Evolutionary conservation across 1,140 invertebrate genomes (phyloP).

Genomic region (Sogatella furcifera): DNA sequence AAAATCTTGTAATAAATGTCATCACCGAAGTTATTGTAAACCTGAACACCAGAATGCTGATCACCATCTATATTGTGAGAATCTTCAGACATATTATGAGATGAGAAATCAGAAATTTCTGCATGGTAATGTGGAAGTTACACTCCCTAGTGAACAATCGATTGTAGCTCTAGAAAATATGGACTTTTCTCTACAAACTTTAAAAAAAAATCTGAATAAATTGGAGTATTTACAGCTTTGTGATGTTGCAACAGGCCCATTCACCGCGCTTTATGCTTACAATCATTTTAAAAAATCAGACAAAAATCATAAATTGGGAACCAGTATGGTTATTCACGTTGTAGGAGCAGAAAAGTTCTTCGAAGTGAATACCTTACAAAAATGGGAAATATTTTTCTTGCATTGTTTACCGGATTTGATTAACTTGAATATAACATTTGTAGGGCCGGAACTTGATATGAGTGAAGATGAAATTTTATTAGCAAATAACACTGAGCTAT

Average conservation of each 20-base stretch:
- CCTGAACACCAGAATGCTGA: constrained; percentile 25
- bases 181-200: constrained; percentile 17
- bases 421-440: constrained; percentile 43
- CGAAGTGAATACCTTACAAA: constrained; percentile 49
- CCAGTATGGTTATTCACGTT: constrained; percentile 39
- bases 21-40: constrained; percentile 36
- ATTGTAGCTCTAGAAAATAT: constrained; percentile 12
- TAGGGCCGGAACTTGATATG: constrained; percentile 49
- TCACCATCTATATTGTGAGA: constrained; percentile 32
- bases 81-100: constrained; percentile 15
- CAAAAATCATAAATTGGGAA: constrained; percentile 19
- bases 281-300: constrained; percentile 28
- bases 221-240: constrained; percentile 44
- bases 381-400: constrained; percentile 58
- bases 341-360: constrained; percentile 58
- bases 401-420: constrained; percentile 46
- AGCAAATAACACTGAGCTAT: constrained; percentile 34
- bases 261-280: constrained; percentile 46
- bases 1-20: constrained; percentile 41
- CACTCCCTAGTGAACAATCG: constrained; percentile 16
- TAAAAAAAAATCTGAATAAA: constrained; percentile 9
- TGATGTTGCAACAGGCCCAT: constrained; percentile 48
- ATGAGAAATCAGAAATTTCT: background rate
- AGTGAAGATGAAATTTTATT: constrained; percentile 36
- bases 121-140: background rate